Conservation (phyloP, 2,113 vertebrate species). For the Xenus cinereus region DNA sequence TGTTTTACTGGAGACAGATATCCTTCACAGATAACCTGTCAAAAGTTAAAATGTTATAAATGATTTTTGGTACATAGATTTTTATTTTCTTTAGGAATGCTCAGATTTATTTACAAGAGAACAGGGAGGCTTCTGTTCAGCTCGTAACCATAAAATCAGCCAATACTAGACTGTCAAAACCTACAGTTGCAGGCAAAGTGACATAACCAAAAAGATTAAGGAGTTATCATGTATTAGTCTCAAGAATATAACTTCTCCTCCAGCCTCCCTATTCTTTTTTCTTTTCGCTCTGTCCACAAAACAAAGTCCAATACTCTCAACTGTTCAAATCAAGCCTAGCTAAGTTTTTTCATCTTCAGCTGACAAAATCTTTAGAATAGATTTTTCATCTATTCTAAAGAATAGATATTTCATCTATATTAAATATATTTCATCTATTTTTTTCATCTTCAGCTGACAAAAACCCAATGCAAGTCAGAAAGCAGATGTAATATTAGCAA, state of each 20-base stretch:
- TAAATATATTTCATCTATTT: no score
- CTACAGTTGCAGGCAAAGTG: neutral
- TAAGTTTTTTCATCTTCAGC: neutral
- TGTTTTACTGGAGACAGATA: neutral
- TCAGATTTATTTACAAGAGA: neutral
- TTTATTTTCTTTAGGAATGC: neutral
- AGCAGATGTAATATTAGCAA: neutral
- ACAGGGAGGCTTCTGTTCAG: slow-evolving; percentile 7
- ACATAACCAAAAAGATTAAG: neutral
- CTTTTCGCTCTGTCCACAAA: neutral
- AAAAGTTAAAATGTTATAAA: neutral
- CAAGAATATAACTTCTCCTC: neutral
- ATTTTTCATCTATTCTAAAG: no score
- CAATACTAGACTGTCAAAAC: slow-evolving; percentile 6
- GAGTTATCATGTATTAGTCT: neutral
- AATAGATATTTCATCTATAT: no score
- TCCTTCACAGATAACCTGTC: neutral
- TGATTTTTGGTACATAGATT: neutral
- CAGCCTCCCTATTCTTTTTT: neutral
- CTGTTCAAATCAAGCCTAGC: neutral
- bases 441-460: neutral
- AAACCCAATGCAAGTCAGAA: neutral
- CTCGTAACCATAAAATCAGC: neutral
- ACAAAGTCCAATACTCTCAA: neutral
- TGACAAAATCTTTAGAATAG: no score